These are phyloP conservation scores for Aythya fuligula DNA, from an alignment of 2,797 vertebrate genomes.

Conservation along the genomic window DNA sequence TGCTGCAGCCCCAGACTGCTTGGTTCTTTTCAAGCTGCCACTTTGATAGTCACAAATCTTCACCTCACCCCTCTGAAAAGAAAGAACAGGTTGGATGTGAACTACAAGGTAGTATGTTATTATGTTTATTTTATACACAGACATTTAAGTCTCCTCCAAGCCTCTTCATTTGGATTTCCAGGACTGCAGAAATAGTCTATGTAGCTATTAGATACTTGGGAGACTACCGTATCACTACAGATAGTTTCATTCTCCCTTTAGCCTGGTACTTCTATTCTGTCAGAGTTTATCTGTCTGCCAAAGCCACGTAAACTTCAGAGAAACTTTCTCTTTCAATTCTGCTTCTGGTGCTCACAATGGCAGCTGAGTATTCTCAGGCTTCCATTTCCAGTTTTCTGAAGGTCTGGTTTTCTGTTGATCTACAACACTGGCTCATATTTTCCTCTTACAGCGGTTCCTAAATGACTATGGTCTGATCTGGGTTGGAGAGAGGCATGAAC, in stretches of 20 bases:
- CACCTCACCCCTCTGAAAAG: not conserved
- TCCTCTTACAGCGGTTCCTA: constrained; percentile 8
- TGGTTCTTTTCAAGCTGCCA: not conserved
- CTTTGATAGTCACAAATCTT: not conserved
- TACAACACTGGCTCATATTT: not conserved
- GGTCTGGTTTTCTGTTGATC: not conserved
- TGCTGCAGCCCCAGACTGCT: not conserved
- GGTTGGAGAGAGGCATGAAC: not conserved
- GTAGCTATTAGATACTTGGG: not conserved
- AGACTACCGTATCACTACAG: not conserved
- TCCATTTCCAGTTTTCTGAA: not conserved
- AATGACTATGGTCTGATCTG: constrained; percentile 34
- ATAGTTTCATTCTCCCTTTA: not conserved
- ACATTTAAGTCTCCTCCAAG: not conserved
- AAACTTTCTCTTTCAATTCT: not conserved
- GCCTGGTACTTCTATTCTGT: not conserved
- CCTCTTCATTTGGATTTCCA: not conserved
- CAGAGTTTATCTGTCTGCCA: not conserved
- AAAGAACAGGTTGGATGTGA: not conserved
- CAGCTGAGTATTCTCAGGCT: not conserved
- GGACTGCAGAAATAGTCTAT: not conserved
- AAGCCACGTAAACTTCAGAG: not conserved
- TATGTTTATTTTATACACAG: not conserved
- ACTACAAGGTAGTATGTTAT: not conserved
- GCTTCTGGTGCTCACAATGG: not conserved